Percentiles rank a stretch among this genome's conserved stretches.
phyloP scores from a whole-genome alignment of 2,113 vertebrate species.

The Orcinus orca region DNA sequence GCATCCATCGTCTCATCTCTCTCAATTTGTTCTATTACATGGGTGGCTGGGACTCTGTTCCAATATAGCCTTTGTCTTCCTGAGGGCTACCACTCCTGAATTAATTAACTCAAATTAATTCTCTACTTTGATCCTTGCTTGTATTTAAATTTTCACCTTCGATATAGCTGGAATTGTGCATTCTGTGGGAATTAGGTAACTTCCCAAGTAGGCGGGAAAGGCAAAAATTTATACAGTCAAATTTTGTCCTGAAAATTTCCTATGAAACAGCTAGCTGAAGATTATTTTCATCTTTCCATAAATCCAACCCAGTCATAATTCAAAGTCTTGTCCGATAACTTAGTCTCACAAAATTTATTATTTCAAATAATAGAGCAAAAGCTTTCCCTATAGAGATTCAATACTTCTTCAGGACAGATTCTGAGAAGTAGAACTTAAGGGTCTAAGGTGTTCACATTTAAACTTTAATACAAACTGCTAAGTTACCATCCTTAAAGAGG shows the following conservation, averaged over 20 bases:
- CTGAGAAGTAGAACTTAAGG: neutral
- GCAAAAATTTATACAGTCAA: neutral
- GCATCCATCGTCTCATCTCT: neutral
- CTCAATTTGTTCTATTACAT: neutral
- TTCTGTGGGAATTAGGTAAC: neutral
- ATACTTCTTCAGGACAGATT: neutral
- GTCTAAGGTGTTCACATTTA: neutral
- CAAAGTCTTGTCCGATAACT: neutral
- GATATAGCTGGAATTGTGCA: neutral
- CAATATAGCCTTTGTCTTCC: neutral
- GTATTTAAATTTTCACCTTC: neutral
- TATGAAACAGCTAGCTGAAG: neutral
- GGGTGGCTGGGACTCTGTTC: neutral
- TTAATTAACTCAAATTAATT: neutral
- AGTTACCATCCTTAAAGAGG: neutral
- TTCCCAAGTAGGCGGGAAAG: neutral
- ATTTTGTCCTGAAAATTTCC: neutral
- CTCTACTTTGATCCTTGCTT: neutral
- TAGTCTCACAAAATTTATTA: constrained; percentile 1
- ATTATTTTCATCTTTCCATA: neutral
- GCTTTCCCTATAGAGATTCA: neutral
- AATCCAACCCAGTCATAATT: neutral
- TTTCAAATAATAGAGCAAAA: neutral
- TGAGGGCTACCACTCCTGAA: neutral
- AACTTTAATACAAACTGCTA: neutral